Conservation (phyloP, 2,797 vertebrate species). For the Sebastes kiyomatsui region DNA sequence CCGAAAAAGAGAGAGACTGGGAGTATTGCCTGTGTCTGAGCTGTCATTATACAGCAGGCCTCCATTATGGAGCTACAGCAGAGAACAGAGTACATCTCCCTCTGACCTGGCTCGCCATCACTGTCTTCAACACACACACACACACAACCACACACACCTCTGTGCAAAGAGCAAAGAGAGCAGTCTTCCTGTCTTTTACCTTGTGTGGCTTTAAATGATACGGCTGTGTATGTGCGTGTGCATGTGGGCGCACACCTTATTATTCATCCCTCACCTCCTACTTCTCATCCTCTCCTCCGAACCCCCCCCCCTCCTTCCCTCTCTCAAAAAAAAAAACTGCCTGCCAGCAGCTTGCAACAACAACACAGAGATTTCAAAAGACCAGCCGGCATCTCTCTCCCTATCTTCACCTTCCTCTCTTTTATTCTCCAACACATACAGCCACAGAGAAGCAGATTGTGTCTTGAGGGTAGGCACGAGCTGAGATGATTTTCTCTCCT, state of each 20-base stretch:
- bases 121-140: slow-evolving; percentile 42
- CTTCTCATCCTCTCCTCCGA: slow-evolving; percentile 47
- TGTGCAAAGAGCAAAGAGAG: slow-evolving; percentile 46
- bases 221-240: slow-evolving; percentile 22
- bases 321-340: slow-evolving; percentile 8
- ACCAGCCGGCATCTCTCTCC: slow-evolving; percentile 68
- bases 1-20: slow-evolving; percentile 36
- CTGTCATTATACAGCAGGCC: slow-evolving; percentile 77
- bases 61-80: slow-evolving; percentile 73
- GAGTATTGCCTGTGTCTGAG: slow-evolving; percentile 57
- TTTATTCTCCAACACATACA: slow-evolving; percentile 48
- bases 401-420: slow-evolving; percentile 64
- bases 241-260: slow-evolving; percentile 55
- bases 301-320: not conserved
- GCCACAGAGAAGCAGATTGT: slow-evolving; percentile 48
- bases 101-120: slow-evolving; percentile 59
- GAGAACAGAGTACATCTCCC: slow-evolving; percentile 64
- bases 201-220: slow-evolving; percentile 55
- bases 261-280: slow-evolving; percentile 74
- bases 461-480: slow-evolving; percentile 75
- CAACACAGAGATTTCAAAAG: slow-evolving; percentile 75
- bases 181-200: slow-evolving; percentile 41
- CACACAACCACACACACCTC: slow-evolving; percentile 15
- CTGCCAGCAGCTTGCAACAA: slow-evolving; percentile 73
- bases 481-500: slow-evolving; percentile 63